Base-by-base conservation (phyloP, 1,140 invertebrate genomes). In the Drosophila grimshawi region DNA sequence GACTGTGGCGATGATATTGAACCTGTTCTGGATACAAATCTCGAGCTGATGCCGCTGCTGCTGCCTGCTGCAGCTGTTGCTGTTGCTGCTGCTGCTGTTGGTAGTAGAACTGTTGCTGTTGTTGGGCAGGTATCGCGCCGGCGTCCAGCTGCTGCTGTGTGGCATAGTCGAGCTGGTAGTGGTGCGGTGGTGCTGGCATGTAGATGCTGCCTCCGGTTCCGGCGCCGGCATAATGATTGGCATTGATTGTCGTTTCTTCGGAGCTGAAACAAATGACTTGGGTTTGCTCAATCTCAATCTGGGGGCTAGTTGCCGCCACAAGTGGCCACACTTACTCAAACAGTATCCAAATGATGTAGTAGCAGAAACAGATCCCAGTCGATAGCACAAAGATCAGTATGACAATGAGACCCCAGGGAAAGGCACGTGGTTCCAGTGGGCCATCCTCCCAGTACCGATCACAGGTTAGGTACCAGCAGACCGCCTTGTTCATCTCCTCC, bases 381-480 rank as follows among this genome's bases (percentile, higher is more conserved):
- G 96, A 96, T 4, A 97, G 93, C 19, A 97, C 94, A 71, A 96
- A 95, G 57, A 96, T 94, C 32, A 97, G 94, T 60, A 96, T 95
- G 55, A 96, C 94, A 46, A 96, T 94, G 43, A 96, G 93, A 60
- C 96, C 96, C 96, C 96, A 97, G 7, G 97, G 96, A 91, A 97
- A 97, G 67, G 95, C 95, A 69, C 95, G 94, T 27, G 95, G 94
- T 78, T 96, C 95, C 57, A 95, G 94, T 70, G 95, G 95, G 3
- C 96, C 95, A 91, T 97, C 96, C 92, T 97, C 96, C 96, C 97
- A 98, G 93, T 97, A 98, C 52, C 96, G 95, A 90, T 98, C 96
- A 92, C 97, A 98, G 64, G 97, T 97, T 74, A 98, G 93, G 92
- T 97, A 98, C 95, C 97, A 98, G 92, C 97, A 98, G 53, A 98